Percentiles rank a stretch among this genome's conserved stretches.
Evolutionary conservation across 2,113 vertebrate species (phyloP).

Genomic region (Rana temporaria): DNA sequence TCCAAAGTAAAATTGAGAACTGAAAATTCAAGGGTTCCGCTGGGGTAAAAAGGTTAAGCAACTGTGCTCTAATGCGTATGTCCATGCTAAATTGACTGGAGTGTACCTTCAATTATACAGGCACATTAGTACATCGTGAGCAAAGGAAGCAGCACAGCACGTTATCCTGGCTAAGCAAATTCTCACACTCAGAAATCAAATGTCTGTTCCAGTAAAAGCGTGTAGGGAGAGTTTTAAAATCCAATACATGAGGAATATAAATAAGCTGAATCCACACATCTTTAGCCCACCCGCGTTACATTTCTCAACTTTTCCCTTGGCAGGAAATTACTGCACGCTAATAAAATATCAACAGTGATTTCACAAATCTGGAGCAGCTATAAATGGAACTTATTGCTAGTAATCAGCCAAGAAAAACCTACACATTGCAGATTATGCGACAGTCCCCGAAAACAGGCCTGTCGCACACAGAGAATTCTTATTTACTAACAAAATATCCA

Average conservation of each 20-base stretch:
- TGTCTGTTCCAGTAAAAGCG: background rate
- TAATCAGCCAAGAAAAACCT: conserved; percentile 7
- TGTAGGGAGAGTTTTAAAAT: conserved; percentile 3
- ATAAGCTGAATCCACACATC: conserved; percentile 39
- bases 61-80: no score
- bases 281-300: conserved; percentile 32
- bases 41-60: no score
- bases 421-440: background rate
- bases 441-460: background rate
- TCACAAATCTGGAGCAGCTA: conserved; percentile 25
- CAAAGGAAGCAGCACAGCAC: no score
- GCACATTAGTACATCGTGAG: no score
- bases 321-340: conserved; percentile 43
- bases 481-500: conserved; percentile 15
- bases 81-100: no score
- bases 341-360: conserved; percentile 34
- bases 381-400: conserved; percentile 8
- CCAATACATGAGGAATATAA: conserved; percentile 1
- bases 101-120: no score
- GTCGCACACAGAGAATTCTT: background rate
- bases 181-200: background rate
- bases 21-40: no score
- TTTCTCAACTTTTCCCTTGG: conserved; percentile 33
- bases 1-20: no score
- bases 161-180: background rate